phyloP scores from a whole-genome alignment of 2,888 invertebrate genomes.

The Blomia tropicalis region DNA sequence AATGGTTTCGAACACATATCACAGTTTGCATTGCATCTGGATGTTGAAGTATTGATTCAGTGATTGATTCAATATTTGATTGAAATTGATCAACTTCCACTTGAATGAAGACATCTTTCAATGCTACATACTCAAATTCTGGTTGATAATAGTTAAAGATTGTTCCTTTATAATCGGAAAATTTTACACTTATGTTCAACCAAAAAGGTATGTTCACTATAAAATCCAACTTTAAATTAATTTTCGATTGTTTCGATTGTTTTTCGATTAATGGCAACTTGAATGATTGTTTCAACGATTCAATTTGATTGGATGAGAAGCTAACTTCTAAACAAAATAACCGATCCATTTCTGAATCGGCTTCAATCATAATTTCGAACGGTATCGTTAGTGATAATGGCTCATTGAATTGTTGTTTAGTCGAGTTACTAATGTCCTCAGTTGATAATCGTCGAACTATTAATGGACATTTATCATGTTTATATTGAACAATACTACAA shows the following conservation, averaged over 20 bases:
- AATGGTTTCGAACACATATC: background rate
- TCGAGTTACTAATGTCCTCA: too few species aligned
- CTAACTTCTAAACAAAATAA: constrained; percentile 9
- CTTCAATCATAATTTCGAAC: constrained; percentile 1
- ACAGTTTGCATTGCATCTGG: constrained; percentile 19
- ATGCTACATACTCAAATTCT: constrained; percentile 7
- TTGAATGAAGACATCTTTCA: constrained; percentile 21
- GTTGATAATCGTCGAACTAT: background rate
- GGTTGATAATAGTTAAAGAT: constrained; percentile 19
- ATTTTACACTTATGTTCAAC: constrained; percentile 3
- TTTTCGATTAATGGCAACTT: constrained; percentile 1
- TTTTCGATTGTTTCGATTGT: background rate
- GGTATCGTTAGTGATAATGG: constrained; percentile 6
- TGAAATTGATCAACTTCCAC: background rate
- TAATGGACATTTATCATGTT: background rate
- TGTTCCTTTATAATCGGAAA: constrained; percentile 17
- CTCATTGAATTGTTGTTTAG: background rate
- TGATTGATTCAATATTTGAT: background rate
- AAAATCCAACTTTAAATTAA: constrained; percentile 8
- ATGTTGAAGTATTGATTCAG: constrained; percentile 13
- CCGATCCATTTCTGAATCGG: background rate
- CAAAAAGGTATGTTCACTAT: background rate
- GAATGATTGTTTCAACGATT: background rate
- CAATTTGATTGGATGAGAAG: background rate
- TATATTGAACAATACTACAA: constrained; percentile 7